Evolutionary conservation across 2,888 invertebrate species (phyloP), one percentile per base, ranked within the genome.

Genomic region (Graphium colonna): DNA sequence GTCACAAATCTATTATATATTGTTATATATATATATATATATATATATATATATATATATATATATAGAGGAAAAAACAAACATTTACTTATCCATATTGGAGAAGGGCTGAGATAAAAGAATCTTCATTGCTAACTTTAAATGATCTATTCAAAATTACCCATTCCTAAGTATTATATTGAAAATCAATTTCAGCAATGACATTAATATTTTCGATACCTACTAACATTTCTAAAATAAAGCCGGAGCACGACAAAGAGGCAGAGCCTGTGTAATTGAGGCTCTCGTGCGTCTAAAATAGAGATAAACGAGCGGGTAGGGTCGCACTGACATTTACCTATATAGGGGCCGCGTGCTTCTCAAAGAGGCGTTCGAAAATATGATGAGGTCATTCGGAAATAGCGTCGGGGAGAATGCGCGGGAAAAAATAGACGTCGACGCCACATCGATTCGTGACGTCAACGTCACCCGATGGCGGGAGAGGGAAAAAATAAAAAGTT

Each of bases 311-410:
- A 61, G 60, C 60, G 62, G 65, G 63, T 65, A 63, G 61, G 62
- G 64, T 63, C 64, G 62, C 65, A 61, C 64, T 65, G 76, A 73
- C 75, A 78, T 79, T 79, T 77, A 73, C 67, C 71, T 75, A 69
- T 68, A 67, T 64, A 73, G 69, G 67, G 70, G 65, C 68, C 67
- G 64, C 67, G 62, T 69, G 68, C 66, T 70, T 72, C 71, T 69
- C 63, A 69, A 72, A 76, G 68, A 71, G 65, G 67, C 67, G 67
- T 69, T 67, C 68, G 64, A 65, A 74, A 68, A 62, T 63, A 69
- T 65, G 78, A 75, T 74, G 74, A 77, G 78, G 76, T 77, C 76
- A 77, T 77, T 69, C 70, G 60, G 73, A 79, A 80, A 79, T 78
- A 77, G 68, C 67, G 57, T 64, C 57, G 69, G 67, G 69, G 67